Evolutionary conservation across 2,113 vertebrate species (phyloP), one percentile per base, ranked within the genome.

Genomic region (Cyanoramphus novaezelandiae): DNA sequence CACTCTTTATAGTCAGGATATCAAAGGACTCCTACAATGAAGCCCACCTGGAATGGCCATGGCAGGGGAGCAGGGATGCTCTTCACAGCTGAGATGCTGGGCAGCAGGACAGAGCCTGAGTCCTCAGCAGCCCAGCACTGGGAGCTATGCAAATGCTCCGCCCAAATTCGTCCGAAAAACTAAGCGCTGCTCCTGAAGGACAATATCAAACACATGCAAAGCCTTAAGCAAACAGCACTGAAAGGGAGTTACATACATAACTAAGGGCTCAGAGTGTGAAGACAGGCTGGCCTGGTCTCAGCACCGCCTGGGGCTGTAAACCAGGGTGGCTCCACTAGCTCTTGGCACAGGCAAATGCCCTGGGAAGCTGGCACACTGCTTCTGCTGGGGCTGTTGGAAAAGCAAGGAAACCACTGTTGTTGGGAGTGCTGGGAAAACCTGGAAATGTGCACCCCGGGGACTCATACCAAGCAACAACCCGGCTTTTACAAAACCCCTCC

Each of bases 221-320:
- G n/a, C 41, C 78, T 31, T 57, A 33, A 3, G 53, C 74, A 72
- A 87, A 39, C 49, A 57, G 74, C 47, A 3, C 65, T 65, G 0
- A 0, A 21, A 57, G 69, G 27, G 46, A 24, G 27, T 4, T 31
- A 7, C 1, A 1, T 8, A 13, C 31, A 7, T 10, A 27, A 3
- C 17, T 11, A 19, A n/a, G 69, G 47, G 52, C 37, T 64, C 2
- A 0, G 6, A 44, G 27, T 1, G 15, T 9, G 2, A 43, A 70
- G 82, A 18, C n/a, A 19, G 27, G 65, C 57, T 23, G 52, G 41
- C 15, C 63, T 4, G 39, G 35, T 6, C 50, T 24, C 81, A 29
- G 72, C 50, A 1, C 55, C 2, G 8, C 47, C 65, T 4, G 3
- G 27, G 50, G 57, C 74, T 52, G 29, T 13, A 29, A 74, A 47